phyloP scores from a whole-genome alignment of 1,140 invertebrate species.

The Ostrea edulis region DNA sequence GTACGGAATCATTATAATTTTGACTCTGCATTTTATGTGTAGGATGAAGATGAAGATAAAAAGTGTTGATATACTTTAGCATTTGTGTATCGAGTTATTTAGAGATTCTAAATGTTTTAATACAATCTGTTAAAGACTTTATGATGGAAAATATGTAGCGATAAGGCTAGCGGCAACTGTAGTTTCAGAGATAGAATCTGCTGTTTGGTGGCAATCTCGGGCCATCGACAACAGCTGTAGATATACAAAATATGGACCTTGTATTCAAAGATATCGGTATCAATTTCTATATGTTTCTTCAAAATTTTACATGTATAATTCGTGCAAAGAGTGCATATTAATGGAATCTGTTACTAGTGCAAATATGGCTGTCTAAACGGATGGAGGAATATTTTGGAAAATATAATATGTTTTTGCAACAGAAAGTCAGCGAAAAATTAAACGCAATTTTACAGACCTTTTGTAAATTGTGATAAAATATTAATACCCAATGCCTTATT shows the following conservation, averaged over 20 bases:
- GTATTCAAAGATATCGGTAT: constrained; percentile 25
- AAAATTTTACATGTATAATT: not conserved
- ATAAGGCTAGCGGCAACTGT: constrained; percentile 27
- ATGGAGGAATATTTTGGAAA: not conserved
- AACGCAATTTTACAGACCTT: not conserved
- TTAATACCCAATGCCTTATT: not conserved
- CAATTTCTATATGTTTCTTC: not conserved
- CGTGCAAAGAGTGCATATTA: not conserved
- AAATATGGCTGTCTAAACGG: not conserved
- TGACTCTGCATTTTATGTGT: constrained; percentile 35
- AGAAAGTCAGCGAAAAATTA: not conserved
- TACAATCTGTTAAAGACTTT: constrained; percentile 34
- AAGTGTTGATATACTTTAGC: constrained; percentile 35
- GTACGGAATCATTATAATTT: constrained; percentile 24
- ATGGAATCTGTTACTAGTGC: not conserved
- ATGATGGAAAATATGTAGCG: constrained; percentile 14
- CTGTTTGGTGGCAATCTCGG: not conserved
- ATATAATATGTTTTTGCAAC: not conserved
- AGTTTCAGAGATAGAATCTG: constrained; percentile 19
- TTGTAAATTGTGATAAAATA: constrained; percentile 15
- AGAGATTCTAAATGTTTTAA: constrained; percentile 39
- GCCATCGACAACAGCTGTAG: constrained; percentile 30
- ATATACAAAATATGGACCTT: constrained; percentile 27
- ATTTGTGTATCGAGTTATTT: constrained; percentile 36
- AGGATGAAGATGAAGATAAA: constrained; percentile 12